Base-by-base conservation (phyloP, 2,888 invertebrate species). In the Hirtodrosophila histrioides region DNA sequence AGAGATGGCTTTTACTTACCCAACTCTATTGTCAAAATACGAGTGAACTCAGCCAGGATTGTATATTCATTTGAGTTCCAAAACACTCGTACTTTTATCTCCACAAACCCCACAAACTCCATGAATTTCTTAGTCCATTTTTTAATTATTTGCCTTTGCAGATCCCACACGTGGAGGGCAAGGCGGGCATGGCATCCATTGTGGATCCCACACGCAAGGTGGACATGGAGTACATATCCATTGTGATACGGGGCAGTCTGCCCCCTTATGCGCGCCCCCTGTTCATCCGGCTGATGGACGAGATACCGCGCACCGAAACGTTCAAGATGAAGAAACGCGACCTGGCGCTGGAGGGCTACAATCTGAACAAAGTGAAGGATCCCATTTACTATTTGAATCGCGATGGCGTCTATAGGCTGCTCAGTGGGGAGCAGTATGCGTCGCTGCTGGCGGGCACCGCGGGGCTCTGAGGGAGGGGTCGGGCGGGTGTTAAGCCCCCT, bases 111-210 rank as follows among this genome's bases (percentile, higher is more conserved):
- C 27, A 27, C 27, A 27, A 27, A 6, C 4, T 27, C 3, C 27
- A 27, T 27, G 3, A 27, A 27, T 27, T 27, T 27, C 27, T 27
- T 6, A 27, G 3, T 27, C 27, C 27, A 27, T 27, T 27, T 27
- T 31, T 6, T 0, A 8, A 31, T 23, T 8, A 3, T n/a, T 31
- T 53, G 1, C 3, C 27, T 33, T 76, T 78, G 51, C 89, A 96
- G 96, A 93, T 97, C 73, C 96, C 96, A 0, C 93, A 94, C 65
- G 94, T 94, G 49, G 97, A 97, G 89, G 98, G 98, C 0, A 94
- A 95, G 84, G 98, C 97, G 11, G 98, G 98, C 71, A 99, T 99
- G 98, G 97, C 95, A 17, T 97, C 97, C 17, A 94, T 98, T 60
- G 95, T 95, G 12, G 96, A 97, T 91, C 93, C 94, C 3, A 92